Base-by-base conservation (phyloP, 2,797 vertebrate species). In the Acrossocheilus fasciatus region DNA sequence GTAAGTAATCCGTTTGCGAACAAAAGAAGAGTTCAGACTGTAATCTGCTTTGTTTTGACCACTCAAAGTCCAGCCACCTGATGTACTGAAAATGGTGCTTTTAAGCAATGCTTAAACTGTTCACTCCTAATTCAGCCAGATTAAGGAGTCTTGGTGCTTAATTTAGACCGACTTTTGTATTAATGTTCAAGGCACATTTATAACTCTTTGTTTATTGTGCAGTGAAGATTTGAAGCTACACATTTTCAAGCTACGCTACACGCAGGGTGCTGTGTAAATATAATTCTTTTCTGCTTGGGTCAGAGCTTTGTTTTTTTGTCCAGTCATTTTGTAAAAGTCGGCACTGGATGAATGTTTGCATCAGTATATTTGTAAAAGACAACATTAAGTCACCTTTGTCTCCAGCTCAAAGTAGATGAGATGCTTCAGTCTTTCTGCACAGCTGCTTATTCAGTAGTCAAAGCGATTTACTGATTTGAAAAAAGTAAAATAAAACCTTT, bases 261-360 rank as follows among this genome's bases (percentile, higher is more conserved):
- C 34, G 6, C 81, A 78, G 59, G 52, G 34, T 14, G 54, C 80
- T 52, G 11, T 93, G 87, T 93, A 91, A 87, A 90, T 92, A 91
- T 80, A 45, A 83, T 79, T 59, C 9, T 54, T 87, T 39, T 90
- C 76, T 73, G 79, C 76, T 88, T 68, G 36, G 81, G 81, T 82
- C 84, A 66, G 78, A 68, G 62, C 34, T 73, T 54, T 36, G 2
- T 62, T 12, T 62, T 66, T 66, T 59, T 70, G 76, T 81, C 83
- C 69, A 47, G 66, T 75, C 30, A 57, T 81, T 43, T 82, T 54
- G 82, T 84, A 82, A 54, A 76, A 70, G 66, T 79, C 26, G 39
- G 54, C 43, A 34, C 77, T 75, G 43, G 54, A 83, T 83, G 82
- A 52, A 73, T 52, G 73, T 83, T 85, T 72, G 77, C 80, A 50